Percentiles rank a stretch among this genome's conserved stretches.
Evolutionary conservation across 2,888 invertebrate genomes (phyloP).

Genomic region (Iselma pallidipennis): DNA sequence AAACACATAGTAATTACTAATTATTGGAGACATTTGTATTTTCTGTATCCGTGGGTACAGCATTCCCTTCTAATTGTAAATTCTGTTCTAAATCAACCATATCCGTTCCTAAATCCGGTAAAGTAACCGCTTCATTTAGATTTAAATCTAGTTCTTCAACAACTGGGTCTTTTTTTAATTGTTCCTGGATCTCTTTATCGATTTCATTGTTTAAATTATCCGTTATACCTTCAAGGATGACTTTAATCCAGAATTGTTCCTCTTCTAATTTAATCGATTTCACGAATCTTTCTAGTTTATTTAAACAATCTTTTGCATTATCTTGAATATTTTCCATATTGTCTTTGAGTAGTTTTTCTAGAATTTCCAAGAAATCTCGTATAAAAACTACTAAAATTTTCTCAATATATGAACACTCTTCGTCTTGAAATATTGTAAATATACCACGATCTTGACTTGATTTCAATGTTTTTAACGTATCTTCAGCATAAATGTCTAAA

Average conservation of each 20-base stretch:
- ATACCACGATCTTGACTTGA: slow-evolving; percentile 26
- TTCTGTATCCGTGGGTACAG: too few species aligned
- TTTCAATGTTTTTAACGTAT: slow-evolving; percentile 41
- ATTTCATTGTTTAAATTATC: slow-evolving; percentile 27
- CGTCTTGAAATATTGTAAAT: slow-evolving; percentile 27
- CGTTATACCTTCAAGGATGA: slow-evolving; percentile 12
- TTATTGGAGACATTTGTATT: too few species aligned
- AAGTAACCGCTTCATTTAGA: neutral
- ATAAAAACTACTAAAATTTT: slow-evolving; percentile 42
- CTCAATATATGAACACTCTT: slow-evolving; percentile 40
- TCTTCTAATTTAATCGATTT: slow-evolving; percentile 36
- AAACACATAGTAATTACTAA: too few species aligned
- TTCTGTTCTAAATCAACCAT: slow-evolving; percentile 3
- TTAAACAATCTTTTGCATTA: slow-evolving; percentile 40
- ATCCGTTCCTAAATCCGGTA: slow-evolving; percentile 6
- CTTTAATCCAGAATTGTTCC: slow-evolving; percentile 37
- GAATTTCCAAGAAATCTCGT: slow-evolving; percentile 39
- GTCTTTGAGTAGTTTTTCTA: slow-evolving; percentile 42
- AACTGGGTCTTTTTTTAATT: neutral
- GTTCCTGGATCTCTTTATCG: neutral
- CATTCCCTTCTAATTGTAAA: neutral
- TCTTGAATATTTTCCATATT: slow-evolving; percentile 45
- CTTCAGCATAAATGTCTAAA: slow-evolving; percentile 46
- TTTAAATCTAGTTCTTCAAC: slow-evolving; percentile 3
- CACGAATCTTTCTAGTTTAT: slow-evolving; percentile 38